Evolutionary conservation across 2,888 invertebrate species (phyloP).

Genomic region (Shargacucullia verbasci): DNA sequence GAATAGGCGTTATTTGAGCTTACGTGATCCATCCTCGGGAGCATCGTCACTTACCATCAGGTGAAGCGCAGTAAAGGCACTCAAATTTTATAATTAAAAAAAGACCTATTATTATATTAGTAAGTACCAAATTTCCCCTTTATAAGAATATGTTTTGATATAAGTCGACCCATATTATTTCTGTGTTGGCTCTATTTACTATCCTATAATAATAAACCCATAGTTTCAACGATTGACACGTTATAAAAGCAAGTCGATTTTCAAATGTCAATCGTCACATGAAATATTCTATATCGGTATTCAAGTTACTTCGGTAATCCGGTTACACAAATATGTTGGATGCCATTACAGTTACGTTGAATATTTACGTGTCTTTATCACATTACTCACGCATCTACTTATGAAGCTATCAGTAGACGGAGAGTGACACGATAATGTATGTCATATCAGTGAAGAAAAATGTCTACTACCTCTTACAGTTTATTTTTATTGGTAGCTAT

Average conservation of each 20-base stretch:
- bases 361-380: constrained; percentile 17
- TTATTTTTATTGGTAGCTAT: not conserved
- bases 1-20: too few relatives aligned
- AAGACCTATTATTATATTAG: too few relatives aligned
- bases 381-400: constrained; percentile 35
- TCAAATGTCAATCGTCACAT: constrained; percentile 8
- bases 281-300: constrained; percentile 27
- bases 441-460: constrained; percentile 16
- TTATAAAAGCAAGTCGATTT: constrained; percentile 32
- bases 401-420: constrained; percentile 27
- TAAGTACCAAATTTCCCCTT: too few relatives aligned
- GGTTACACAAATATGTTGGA: constrained; percentile 21
- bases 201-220: too few relatives aligned
- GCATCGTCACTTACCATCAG: too few relatives aligned
- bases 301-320: constrained; percentile 26
- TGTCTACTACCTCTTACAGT: not conserved
- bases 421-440: constrained; percentile 28
- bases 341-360: constrained; percentile 5
- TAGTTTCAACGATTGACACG: not conserved
- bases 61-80: too few relatives aligned
- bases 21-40: too few relatives aligned
- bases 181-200: too few relatives aligned
- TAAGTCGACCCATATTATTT: too few relatives aligned
- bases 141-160: too few relatives aligned
- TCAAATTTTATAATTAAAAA: too few relatives aligned